Conservation (phyloP, 2,888 invertebrate genomes). For the Chironomus tentans region DNA sequence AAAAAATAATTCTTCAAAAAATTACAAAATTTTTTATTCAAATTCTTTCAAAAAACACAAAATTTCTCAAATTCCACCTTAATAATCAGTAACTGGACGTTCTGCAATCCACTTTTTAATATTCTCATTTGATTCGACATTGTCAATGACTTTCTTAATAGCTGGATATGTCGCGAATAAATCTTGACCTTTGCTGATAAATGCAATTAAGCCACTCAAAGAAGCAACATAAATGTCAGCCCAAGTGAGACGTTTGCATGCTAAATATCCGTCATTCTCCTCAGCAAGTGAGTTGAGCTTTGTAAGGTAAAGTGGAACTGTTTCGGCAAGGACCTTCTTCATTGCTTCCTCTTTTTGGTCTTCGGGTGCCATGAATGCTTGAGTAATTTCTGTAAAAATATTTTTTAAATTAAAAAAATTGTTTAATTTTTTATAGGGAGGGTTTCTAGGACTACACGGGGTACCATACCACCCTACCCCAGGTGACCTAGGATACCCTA, state of each 20-base stretch:
- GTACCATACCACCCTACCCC: too few species aligned
- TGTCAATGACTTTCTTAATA: slow-evolving; percentile 47
- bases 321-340: slow-evolving; percentile 45
- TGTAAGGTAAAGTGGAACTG: slow-evolving; percentile 49
- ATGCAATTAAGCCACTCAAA: slow-evolving; percentile 45
- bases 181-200: slow-evolving; percentile 38
- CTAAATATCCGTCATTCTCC: slow-evolving; percentile 51
- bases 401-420: too few species aligned
- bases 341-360: slow-evolving; percentile 46
- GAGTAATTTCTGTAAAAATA: slow-evolving; percentile 37
- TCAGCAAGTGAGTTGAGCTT: slow-evolving; percentile 51
- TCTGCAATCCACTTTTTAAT: slow-evolving; percentile 57
- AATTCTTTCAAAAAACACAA: too few species aligned
- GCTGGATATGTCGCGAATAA: slow-evolving; percentile 48
- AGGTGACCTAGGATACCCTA: too few species aligned
- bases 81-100: slow-evolving; percentile 49
- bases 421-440: too few species aligned
- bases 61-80: slow-evolving; percentile 30
- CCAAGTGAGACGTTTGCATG: slow-evolving; percentile 51
- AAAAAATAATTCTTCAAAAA: too few species aligned
- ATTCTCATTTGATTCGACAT: slow-evolving; percentile 47
- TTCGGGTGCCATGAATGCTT: slow-evolving; percentile 42
- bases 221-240: slow-evolving; percentile 53
- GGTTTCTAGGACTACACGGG: too few species aligned
- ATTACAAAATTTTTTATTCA: too few species aligned